phyloP scores from a whole-genome alignment of 2,888 invertebrate genomes.

The Punctoribates punctum region DNA sequence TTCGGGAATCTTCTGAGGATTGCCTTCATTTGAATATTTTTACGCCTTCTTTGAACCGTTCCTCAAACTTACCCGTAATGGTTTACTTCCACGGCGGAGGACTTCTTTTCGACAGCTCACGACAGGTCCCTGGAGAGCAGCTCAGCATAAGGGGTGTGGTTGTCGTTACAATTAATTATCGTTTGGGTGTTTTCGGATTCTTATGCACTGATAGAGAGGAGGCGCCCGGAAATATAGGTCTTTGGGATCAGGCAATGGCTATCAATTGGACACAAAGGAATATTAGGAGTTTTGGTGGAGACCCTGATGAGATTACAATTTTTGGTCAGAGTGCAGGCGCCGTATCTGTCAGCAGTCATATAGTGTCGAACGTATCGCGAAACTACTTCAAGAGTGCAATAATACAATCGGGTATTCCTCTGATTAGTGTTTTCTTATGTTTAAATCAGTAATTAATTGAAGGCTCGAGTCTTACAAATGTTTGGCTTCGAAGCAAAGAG shows the following conservation, averaged over 20 bases:
- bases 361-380: background rate
- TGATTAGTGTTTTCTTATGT: background rate
- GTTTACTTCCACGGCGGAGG: background rate
- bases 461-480: background rate
- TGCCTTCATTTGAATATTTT: background rate
- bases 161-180: slow-evolving; percentile 9
- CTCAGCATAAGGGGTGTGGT: background rate
- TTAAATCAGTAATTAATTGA: background rate
- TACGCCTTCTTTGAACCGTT: background rate
- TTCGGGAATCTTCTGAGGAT: background rate
- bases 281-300: slow-evolving; percentile 11
- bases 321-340: slow-evolving; percentile 1
- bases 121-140: background rate
- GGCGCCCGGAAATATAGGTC: slow-evolving; percentile 11
- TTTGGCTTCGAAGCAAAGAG: background rate
- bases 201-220: background rate
- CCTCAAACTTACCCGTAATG: background rate
- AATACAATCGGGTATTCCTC: slow-evolving; percentile 10
- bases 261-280: background rate
- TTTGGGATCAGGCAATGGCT: slow-evolving; percentile 15
- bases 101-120: background rate
- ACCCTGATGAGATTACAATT: background rate
- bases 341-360: slow-evolving; percentile 3
- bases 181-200: slow-evolving; percentile 28
- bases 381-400: slow-evolving; percentile 2